Base-by-base conservation (phyloP, 2,888 invertebrate species). In the Spilarctia lutea region DNA sequence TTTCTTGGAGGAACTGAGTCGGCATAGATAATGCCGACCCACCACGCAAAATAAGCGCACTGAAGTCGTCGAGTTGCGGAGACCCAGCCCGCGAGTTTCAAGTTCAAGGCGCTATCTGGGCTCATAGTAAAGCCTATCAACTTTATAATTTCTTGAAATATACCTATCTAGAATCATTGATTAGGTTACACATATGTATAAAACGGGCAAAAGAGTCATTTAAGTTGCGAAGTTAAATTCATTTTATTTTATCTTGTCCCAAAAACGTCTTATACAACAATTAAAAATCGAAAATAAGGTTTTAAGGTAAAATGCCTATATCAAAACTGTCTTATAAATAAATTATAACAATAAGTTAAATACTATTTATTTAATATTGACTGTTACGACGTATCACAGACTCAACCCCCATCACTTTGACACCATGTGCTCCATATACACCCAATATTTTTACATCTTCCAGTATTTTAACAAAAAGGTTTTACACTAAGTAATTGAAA, bases 401-500 rank as follows among this genome's bases (percentile, higher is more conserved):
- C 67, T 68, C 8, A 69, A 24, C 35, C 68, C 8, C 52, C 4
- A 66, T 52, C 20, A 52, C 11, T 7, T 35, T 33, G 3, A 52
- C 52, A 35, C 52, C n/a, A 2, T 27, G n/a, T 35, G 3, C 6
- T 52, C 65, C n/a, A 73, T 30, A 60, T 52, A 65, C 33, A n/a
- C 16, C 13, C 35, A 33, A 48, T 45, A 63, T 35, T 65, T 45
- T 63, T 52, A n/a, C 20, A 42, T 68, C 24, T 45, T 33, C 27
- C 24, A 42, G 20, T 52, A 60, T 42, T 63, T 52, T 30, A 78
- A 79, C 71, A 71, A 75, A 82, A 84, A 77, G 67, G 67, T 67
- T 71, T 72, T 75, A 75, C 7, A 68, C 79, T 81, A 79, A 83
- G 83, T 83, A 77, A 83, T 83, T 83, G 85, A 83, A 82, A 83